phyloP scores from a whole-genome alignment of 2,797 vertebrate species.

The Microcaecilia unicolor region DNA sequence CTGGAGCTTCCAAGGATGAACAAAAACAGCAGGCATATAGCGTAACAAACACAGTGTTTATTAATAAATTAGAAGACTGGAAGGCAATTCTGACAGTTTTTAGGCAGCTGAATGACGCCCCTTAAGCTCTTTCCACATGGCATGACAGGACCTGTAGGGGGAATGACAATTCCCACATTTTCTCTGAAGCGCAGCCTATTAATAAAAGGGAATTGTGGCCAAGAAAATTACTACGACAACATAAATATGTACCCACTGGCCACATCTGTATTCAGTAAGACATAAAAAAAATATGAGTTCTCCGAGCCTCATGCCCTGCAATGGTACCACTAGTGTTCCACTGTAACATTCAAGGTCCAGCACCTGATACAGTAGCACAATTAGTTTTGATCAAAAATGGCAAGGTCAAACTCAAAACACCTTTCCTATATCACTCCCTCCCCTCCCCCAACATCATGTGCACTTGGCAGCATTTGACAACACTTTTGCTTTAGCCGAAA shows the following conservation, averaged over 20 bases:
- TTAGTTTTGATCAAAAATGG: constrained; percentile 1
- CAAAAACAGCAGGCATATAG: constrained; percentile 32
- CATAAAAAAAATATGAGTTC: constrained; percentile 39
- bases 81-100: constrained; percentile 56
- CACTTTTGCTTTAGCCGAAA: constrained; percentile 16
- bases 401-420: constrained; percentile 35
- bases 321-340: constrained; percentile 7
- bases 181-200: too few relatives aligned
- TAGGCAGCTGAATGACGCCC: neutral
- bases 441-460: constrained; percentile 21
- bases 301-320: constrained; percentile 44
- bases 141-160: constrained; percentile 28
- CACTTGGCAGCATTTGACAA: constrained; percentile 22
- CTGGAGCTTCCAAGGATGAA: too few relatives aligned
- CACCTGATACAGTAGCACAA: constrained; percentile 11
- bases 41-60: constrained; percentile 70
- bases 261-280: constrained; percentile 46
- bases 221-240: constrained; percentile 31
- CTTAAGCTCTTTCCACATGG: constrained; percentile 27
- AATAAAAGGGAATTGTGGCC: constrained; percentile 34
- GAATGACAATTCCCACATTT: constrained; percentile 48
- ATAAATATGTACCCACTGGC: constrained; percentile 24
- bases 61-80: constrained; percentile 71
- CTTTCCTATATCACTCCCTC: too few relatives aligned
- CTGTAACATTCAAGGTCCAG: constrained; percentile 33